These are phyloP conservation scores for Linyphia triangularis DNA, from an alignment of 2,888 invertebrate species.

Conservation along the genomic window DNA sequence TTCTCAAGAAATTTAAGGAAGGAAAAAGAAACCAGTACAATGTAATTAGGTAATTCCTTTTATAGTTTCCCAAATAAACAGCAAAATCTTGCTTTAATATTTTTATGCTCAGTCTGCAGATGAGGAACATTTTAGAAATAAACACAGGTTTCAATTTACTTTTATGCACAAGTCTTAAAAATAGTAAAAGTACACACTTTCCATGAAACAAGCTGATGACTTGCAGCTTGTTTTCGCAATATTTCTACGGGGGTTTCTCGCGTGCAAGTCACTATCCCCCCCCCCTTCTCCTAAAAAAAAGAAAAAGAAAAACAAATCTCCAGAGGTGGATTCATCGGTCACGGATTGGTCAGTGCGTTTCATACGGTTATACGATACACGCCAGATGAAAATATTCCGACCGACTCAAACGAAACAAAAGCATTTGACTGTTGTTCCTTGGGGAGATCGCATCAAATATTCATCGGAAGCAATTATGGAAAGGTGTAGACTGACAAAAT, in stretches of 20 bases:
- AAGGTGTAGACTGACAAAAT: background rate
- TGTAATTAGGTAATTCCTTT: no score
- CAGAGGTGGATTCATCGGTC: conserved; percentile 41
- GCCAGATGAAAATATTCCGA: conserved; percentile 33
- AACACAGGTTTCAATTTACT: background rate
- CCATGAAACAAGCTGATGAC: background rate
- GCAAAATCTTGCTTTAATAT: no score
- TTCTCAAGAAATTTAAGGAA: no score
- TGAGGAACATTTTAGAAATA: no score
- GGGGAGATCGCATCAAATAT: conserved; percentile 49
- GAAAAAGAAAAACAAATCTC: conserved; percentile 6
- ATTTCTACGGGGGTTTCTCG: conserved; percentile 8
- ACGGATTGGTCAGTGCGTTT: conserved; percentile 38
- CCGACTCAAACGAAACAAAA: background rate
- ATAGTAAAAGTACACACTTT: background rate
- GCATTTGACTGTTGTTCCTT: background rate
- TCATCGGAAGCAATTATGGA: conserved; percentile 40
- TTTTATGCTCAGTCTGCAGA: no score
- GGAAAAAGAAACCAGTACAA: no score
- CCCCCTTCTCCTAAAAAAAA: no score
- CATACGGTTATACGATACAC: conserved; percentile 44
- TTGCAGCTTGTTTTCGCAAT: background rate
- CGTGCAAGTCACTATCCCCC: no score
- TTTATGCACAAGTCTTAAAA: no score
- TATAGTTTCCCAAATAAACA: no score